A percentile compares a stretch with the other conserved stretches of the same genome.
phyloP scores from a whole-genome alignment of 1,140 invertebrate species.

The Megalopta genalis region DNA sequence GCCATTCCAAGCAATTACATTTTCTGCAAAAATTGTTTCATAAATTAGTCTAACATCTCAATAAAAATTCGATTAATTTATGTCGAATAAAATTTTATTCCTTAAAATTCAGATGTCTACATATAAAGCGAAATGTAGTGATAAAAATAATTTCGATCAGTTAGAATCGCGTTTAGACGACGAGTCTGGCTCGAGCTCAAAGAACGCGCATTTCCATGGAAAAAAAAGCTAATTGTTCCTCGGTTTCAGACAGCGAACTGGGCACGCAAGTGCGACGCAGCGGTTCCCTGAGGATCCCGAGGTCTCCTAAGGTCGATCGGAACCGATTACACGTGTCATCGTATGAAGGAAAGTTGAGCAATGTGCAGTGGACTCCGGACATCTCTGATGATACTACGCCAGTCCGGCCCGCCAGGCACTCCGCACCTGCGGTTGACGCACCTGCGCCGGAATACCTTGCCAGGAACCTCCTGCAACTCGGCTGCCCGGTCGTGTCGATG shows the following conservation, averaged over 20 bases:
- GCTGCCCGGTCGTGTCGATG: conserved; percentile 74
- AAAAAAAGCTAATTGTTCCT: background rate
- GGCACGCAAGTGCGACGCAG: conserved; percentile 64
- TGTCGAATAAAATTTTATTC: no score
- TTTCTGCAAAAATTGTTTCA: no score
- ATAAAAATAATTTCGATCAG: no score
- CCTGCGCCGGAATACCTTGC: conserved; percentile 74
- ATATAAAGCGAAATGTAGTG: no score
- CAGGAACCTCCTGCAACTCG: conserved; percentile 73
- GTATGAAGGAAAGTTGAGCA: conserved; percentile 21
- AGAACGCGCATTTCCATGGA: background rate
- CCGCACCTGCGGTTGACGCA: conserved; percentile 63
- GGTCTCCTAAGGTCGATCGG: conserved; percentile 33
- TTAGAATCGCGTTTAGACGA: no score
- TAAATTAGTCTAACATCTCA: no score
- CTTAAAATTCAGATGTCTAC: no score
- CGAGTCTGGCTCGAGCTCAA: no score
- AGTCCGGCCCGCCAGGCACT: conserved; percentile 53
- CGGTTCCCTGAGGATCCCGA: conserved; percentile 67
- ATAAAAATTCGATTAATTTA: no score
- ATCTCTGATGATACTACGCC: conserved; percentile 38
- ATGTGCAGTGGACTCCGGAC: conserved; percentile 29
- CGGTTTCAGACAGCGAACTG: conserved; percentile 70
- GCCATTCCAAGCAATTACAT: no score
- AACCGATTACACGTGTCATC: conserved; percentile 47